Conservation (phyloP, 2,888 invertebrate genomes). For the Dioctria linearis region DNA sequence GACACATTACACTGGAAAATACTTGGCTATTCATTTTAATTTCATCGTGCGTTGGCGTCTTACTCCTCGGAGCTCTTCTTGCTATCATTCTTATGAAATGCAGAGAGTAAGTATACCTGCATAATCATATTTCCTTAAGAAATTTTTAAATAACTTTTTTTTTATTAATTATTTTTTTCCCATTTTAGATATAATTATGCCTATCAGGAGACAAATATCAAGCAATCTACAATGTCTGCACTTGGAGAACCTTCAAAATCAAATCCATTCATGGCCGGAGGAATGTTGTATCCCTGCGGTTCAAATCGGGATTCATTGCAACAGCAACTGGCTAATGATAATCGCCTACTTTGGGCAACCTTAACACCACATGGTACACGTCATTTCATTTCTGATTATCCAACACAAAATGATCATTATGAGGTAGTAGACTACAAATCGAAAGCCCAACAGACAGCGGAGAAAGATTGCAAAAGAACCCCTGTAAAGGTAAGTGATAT, state of each 20-base stretch:
- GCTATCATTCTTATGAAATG: conserved; percentile 86
- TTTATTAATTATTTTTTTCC: background rate
- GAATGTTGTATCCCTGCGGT: conserved; percentile 75
- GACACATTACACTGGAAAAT: conserved; percentile 74
- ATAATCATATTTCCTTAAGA: too few species aligned
- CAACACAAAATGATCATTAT: conserved; percentile 78
- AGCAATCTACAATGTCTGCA: conserved; percentile 74
- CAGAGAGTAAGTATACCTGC: conserved; percentile 77
- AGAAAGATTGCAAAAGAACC: conserved; percentile 67
- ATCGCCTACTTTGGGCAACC: conserved; percentile 86
- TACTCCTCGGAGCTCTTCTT: conserved; percentile 83
- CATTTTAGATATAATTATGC: conserved; percentile 66
- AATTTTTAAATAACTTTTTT: background rate
- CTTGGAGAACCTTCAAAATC: conserved; percentile 73
- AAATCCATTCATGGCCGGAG: conserved; percentile 72
- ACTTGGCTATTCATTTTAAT: conserved; percentile 88
- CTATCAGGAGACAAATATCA: conserved; percentile 70
- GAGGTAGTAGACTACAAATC: conserved; percentile 77
- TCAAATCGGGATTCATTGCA: conserved; percentile 71
- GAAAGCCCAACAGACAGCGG: conserved; percentile 63
- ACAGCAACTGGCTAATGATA: conserved; percentile 75
- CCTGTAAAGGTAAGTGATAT: conserved; percentile 66
- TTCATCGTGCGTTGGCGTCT: conserved; percentile 84
- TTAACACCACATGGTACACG: conserved; percentile 86
- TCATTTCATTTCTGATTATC: conserved; percentile 80